Evolutionary conservation across 2,888 invertebrate species (phyloP), one percentile per base, ranked within the genome.

Genomic region (Scaptomyza cyrtandrae): DNA sequence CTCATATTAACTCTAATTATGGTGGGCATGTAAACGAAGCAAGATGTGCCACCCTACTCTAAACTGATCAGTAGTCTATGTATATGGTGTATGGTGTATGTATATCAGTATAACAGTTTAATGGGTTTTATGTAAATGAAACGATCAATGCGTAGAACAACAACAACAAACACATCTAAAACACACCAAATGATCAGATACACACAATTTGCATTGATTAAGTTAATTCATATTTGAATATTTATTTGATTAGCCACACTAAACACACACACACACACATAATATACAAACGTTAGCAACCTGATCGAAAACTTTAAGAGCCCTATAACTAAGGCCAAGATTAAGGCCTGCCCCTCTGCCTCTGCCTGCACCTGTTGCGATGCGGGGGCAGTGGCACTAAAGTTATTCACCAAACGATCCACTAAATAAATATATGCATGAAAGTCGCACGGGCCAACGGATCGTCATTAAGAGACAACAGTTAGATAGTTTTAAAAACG

Each of bases 201-300:
- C 35, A 55, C 63, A 78, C 66, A 73, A 86, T 82, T 82, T 84
- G 82, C 84, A 86, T 82, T 83, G 81, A 80, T 86, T 80, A 83
- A 75, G 59, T 69, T 78, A 64, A 80, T 78, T 78, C 75, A 78
- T 72, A 75, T 75, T 65, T 64, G 70, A 69, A 75, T 78, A 64
- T 68, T 80, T 69, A 70, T 85, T 76, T 70, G 63, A 71, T 61
- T 80, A 66, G 49, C 76, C 73, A 58, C 72, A 59, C 24, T 19
- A 58, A 27, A 57, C 9, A n/a, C 31, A 50, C 10, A 35, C 3
- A 50, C 19, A 14, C 31, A 57, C 6, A n/a, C 31, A 50, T 1
- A 35, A 70, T 61, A 41, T n/a, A 37, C 2, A 37, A 19, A 10
- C 44, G 24, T 39, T 49, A 58, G 16, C 43, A 61, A 67, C 67